A percentile compares a stretch with the other conserved stretches of the same genome.
These are phyloP conservation scores for Microcebus jonahi DNA, from an alignment of 2,113 vertebrate genomes.

Conservation along the genomic window DNA sequence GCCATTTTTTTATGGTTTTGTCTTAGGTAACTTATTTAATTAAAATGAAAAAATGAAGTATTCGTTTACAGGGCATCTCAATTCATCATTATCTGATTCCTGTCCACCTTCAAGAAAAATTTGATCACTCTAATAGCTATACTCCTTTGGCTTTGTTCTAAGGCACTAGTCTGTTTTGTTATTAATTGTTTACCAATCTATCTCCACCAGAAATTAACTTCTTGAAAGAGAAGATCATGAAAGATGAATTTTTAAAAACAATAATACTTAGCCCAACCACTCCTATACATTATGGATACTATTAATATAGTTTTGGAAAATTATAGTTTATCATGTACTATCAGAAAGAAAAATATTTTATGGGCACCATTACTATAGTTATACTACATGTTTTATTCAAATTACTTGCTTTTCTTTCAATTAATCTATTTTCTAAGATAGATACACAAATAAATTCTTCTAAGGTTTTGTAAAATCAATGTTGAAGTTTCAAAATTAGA, in stretches of 20 bases:
- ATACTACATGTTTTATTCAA: background rate
- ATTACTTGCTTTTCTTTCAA: background rate
- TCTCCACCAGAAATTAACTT: background rate
- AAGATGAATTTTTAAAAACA: background rate
- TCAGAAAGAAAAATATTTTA: background rate
- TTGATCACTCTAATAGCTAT: background rate
- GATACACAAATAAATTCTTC: background rate
- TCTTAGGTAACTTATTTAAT: background rate
- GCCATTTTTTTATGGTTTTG: background rate
- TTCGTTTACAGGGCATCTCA: background rate
- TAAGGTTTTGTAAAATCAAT: background rate
- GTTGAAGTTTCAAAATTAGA: background rate
- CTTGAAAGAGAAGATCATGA: background rate
- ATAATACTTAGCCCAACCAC: background rate
- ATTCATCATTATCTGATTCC: background rate
- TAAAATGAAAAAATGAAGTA: background rate
- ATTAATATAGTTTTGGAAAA: background rate
- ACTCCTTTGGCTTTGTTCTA: background rate
- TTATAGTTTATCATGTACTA: background rate
- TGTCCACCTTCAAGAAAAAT: background rate
- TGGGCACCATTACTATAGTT: background rate
- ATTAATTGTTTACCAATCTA: background rate
- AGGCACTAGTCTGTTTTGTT: background rate
- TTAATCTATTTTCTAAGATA: background rate
- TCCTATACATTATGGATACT: background rate